Evolutionary conservation across 2,797 vertebrate genomes (phyloP).

Genomic region (Euthynnus affinis): DNA sequence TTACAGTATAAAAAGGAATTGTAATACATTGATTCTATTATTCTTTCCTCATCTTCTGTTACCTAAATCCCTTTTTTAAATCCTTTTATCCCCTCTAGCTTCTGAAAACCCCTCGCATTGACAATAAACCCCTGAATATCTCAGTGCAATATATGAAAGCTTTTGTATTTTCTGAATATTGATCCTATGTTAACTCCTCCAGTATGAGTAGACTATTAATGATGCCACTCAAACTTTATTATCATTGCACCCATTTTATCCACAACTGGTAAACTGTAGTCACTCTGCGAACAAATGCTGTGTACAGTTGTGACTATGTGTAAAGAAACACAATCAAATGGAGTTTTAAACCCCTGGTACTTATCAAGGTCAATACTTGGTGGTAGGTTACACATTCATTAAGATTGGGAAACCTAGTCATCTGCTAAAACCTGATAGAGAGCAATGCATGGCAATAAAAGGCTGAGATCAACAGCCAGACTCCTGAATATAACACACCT

Average conservation of each 20-base stretch:
- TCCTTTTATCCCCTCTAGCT: slow-evolving; percentile 73
- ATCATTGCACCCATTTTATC: slow-evolving; percentile 32
- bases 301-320: slow-evolving; percentile 1
- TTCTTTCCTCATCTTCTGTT: slow-evolving; percentile 73
- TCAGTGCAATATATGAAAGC: slow-evolving; percentile 57
- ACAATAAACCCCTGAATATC: slow-evolving; percentile 63
- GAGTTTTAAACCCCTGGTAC: slow-evolving; percentile 32
- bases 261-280: slow-evolving; percentile 31
- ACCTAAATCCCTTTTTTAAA: slow-evolving; percentile 76
- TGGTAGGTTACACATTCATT: slow-evolving; percentile 53
- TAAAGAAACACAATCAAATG: slow-evolving; percentile 42
- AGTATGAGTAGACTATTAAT: slow-evolving; percentile 52
- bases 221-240: slow-evolving; percentile 40
- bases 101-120: slow-evolving; percentile 54
- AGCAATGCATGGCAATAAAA: slow-evolving; percentile 46
- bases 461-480: slow-evolving; percentile 27
- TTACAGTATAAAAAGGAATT: slow-evolving; percentile 60
- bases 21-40: slow-evolving; percentile 65
- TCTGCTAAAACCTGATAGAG: slow-evolving; percentile 40
- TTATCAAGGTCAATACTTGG: slow-evolving; percentile 59
- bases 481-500: slow-evolving; percentile 42
- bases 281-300: slow-evolving; percentile 16
- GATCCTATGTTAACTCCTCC: slow-evolving; percentile 51
- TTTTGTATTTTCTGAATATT: slow-evolving; percentile 63
- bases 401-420: neutral